These are phyloP conservation scores for Pseudomugil tenellus DNA, from an alignment of 2,797 vertebrate genomes.

Conservation along the genomic window DNA sequence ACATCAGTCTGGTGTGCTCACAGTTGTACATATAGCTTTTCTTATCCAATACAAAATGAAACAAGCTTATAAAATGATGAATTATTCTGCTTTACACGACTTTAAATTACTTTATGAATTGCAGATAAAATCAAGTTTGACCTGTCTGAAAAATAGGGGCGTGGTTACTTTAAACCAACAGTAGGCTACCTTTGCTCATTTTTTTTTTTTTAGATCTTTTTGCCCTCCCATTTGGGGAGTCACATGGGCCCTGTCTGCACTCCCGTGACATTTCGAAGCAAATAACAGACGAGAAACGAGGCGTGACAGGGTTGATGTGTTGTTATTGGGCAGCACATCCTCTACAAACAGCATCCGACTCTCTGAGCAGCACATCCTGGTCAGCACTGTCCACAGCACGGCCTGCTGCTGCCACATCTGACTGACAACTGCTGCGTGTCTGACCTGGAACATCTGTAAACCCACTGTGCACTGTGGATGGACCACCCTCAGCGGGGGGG, in stretches of 20 bases:
- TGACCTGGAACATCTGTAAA: neutral
- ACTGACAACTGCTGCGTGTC: slow-evolving; percentile 6
- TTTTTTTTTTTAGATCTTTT: slow-evolving; percentile 32
- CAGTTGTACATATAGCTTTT: neutral
- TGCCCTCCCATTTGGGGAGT: slow-evolving; percentile 54
- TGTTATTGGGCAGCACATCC: slow-evolving; percentile 55
- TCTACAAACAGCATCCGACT: slow-evolving; percentile 46
- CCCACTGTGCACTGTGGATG: neutral
- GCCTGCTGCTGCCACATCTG: neutral
- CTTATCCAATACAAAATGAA: neutral
- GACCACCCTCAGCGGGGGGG: neutral
- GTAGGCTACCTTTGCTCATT: slow-evolving; percentile 28
- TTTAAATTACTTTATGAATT: neutral
- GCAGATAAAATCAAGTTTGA: neutral
- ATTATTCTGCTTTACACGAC: neutral
- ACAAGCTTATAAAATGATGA: neutral
- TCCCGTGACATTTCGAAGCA: slow-evolving; percentile 75
- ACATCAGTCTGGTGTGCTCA: neutral
- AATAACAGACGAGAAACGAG: slow-evolving; percentile 53
- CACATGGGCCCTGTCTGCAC: slow-evolving; percentile 70
- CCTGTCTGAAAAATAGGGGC: slow-evolving; percentile 14
- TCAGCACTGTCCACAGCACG: neutral
- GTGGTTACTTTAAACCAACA: slow-evolving; percentile 21
- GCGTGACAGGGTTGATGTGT: slow-evolving; percentile 52
- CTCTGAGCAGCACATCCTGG: slow-evolving; percentile 3